Percentiles rank a stretch among this genome's conserved stretches.
Evolutionary conservation across 1,140 invertebrate species (phyloP).

Genomic region (roundworm (Caenorhabditis elegans)): DNA sequence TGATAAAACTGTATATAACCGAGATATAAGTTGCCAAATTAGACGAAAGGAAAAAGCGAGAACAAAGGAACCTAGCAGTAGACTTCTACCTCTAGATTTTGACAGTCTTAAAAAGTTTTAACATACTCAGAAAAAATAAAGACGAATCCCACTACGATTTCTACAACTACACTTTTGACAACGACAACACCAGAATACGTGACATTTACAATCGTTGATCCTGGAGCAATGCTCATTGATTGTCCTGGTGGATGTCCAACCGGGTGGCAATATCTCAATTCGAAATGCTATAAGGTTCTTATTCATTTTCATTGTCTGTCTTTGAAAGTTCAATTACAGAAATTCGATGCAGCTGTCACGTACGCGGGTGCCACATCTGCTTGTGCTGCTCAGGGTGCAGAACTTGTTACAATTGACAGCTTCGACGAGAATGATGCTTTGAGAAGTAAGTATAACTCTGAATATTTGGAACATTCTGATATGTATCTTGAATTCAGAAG

Average conservation of each 20-base stretch:
- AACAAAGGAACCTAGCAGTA: too few relatives aligned
- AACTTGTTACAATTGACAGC: not conserved
- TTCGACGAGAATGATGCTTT: not conserved
- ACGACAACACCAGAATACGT: not conserved
- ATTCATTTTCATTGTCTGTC: not conserved
- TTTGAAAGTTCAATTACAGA: not conserved
- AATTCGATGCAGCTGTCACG: not conserved
- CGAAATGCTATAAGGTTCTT: not conserved
- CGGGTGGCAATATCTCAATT: not conserved
- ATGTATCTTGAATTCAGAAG: not conserved
- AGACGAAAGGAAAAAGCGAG: too few relatives aligned
- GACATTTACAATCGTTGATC: not conserved
- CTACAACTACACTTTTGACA: conserved; percentile 35
- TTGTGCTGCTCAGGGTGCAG: not conserved
- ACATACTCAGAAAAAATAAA: too few relatives aligned
- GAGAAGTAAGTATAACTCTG: not conserved
- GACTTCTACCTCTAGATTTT: too few relatives aligned
- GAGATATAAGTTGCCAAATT: too few relatives aligned
- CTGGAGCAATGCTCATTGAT: not conserved
- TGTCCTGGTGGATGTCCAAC: not conserved
- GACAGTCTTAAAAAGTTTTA: too few relatives aligned
- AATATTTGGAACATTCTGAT: too few relatives aligned
- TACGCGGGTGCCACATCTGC: not conserved
- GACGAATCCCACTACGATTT: not conserved
- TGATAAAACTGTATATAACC: too few relatives aligned